phyloP scores from a whole-genome alignment of 2,888 invertebrate genomes.

The Panzeria rudis region DNA sequence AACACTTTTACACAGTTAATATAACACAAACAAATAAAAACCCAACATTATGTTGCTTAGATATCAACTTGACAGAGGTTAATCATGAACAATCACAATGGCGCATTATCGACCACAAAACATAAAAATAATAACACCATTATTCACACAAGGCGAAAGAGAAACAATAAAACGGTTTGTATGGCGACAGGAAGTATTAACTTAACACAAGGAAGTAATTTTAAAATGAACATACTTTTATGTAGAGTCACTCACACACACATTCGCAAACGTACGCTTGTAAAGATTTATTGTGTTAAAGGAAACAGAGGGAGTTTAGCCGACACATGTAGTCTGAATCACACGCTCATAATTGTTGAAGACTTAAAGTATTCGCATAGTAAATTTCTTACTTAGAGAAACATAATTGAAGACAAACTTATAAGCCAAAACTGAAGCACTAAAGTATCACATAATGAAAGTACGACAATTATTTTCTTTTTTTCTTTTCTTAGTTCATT shows the following conservation, averaged over 20 bases:
- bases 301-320: background rate
- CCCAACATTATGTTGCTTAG: slow-evolving; percentile 20
- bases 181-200: slow-evolving; percentile 59
- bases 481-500: slow-evolving; percentile 34
- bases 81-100: slow-evolving; percentile 54
- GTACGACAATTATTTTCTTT: slow-evolving; percentile 32
- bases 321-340: background rate
- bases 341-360: background rate
- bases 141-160: slow-evolving; percentile 27
- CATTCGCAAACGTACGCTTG: background rate
- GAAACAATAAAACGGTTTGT: background rate
- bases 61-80: slow-evolving; percentile 58
- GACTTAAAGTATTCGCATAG: background rate
- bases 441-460: slow-evolving; percentile 56
- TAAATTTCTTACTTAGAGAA: slow-evolving; percentile 22
- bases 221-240: slow-evolving; percentile 27
- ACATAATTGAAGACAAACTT: slow-evolving; percentile 37
- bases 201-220: slow-evolving; percentile 61
- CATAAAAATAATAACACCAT: slow-evolving; percentile 44
- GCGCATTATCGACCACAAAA: slow-evolving; percentile 53
- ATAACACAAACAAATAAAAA: background rate
- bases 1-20: slow-evolving; percentile 29
- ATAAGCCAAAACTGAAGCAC: slow-evolving; percentile 36
- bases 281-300: background rate
- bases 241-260: background rate